Conservation (phyloP, 2,113 vertebrate species). For the Callipepla californica region DNA sequence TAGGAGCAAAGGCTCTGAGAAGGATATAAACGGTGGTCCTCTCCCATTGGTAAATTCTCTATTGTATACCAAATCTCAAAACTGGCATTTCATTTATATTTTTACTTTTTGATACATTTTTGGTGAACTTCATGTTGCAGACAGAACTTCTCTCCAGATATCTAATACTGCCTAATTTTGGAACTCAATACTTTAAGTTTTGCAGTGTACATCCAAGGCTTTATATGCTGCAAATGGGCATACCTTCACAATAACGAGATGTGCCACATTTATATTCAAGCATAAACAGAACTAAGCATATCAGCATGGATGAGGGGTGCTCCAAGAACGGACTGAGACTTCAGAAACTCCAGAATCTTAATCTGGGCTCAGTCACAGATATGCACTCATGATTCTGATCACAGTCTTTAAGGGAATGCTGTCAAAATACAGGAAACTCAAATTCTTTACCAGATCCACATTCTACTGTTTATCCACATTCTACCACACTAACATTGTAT, state of each 20-base stretch:
- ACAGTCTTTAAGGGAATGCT: neutral
- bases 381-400: neutral
- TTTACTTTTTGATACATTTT: conserved; percentile 6
- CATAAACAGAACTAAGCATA: neutral
- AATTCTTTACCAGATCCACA: neutral
- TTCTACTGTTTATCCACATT: neutral
- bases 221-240: neutral
- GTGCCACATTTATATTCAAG: neutral
- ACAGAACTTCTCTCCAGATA: neutral
- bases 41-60: neutral
- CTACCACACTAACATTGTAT: neutral
- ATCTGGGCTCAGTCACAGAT: neutral
- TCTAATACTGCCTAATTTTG: neutral
- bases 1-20: neutral
- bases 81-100: conserved; percentile 10
- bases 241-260: neutral
- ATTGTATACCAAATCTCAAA: neutral
- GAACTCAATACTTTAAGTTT: neutral
- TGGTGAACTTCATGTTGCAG: neutral
- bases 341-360: neutral
- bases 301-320: accelerated
- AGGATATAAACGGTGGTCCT: neutral
- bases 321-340: neutral
- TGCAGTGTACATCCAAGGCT: neutral
- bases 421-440: neutral